phyloP scores from a whole-genome alignment of 2,888 invertebrate species.

The Galeruca laticollis region DNA sequence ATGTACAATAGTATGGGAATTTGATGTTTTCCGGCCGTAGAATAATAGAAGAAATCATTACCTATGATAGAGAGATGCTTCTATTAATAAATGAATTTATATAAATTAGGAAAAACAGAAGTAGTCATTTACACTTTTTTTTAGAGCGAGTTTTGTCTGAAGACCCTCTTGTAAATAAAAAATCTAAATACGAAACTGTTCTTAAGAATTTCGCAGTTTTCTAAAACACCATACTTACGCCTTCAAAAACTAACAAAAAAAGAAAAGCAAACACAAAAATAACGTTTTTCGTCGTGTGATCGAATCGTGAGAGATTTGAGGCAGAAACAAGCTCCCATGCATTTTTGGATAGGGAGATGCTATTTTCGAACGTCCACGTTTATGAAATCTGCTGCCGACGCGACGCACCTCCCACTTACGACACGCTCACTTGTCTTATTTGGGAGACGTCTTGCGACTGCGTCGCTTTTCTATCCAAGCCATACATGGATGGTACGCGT shows the following conservation, averaged over 20 bases:
- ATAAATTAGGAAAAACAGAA: too few species aligned
- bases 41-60: too few species aligned
- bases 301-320: background rate
- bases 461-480: slow-evolving; percentile 63
- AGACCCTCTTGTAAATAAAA: too few species aligned
- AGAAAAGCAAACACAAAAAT: slow-evolving; percentile 23
- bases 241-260: slow-evolving; percentile 11
- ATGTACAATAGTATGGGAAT: too few species aligned
- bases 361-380: slow-evolving; percentile 59
- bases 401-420: slow-evolving; percentile 56
- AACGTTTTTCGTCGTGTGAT: slow-evolving; percentile 11
- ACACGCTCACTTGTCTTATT: slow-evolving; percentile 62
- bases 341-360: slow-evolving; percentile 56
- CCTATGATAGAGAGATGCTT: too few species aligned
- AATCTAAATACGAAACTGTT: background rate
- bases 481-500: slow-evolving; percentile 66
- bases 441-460: slow-evolving; percentile 65
- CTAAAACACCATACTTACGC: slow-evolving; percentile 13
- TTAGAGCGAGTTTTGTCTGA: too few species aligned
- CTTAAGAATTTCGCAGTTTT: background rate
- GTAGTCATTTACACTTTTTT: too few species aligned
- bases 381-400: slow-evolving; percentile 53
- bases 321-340: slow-evolving; percentile 47
- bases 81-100: too few species aligned
- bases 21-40: too few species aligned